Base-by-base conservation (phyloP, 2,113 vertebrate species). In the Vireo altiloquus region DNA sequence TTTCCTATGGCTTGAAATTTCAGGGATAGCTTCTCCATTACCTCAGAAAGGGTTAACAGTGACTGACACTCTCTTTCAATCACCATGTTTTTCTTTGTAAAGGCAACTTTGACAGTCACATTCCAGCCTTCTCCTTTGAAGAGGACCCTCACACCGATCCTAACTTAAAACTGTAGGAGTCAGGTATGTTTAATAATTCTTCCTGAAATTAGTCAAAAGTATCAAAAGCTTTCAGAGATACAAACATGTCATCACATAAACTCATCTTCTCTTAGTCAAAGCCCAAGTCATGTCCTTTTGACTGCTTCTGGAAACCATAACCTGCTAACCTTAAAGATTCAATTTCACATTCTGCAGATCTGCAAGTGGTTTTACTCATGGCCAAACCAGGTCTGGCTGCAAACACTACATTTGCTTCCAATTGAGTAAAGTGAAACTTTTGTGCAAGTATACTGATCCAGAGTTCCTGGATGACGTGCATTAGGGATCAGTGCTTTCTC, bases 371-470 rank as follows among this genome's bases (percentile, higher is more conserved):
- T 94, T 71, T n/a, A 75, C 35, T 87, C 46, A 28, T 57, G 56
- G 76, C 82, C 76, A 93, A 78, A 74, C 15, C 79, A 83, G 71
- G 53, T 65, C 90, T 95, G 85, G 93, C 93, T 93, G 85, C 40
- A 95, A 86, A 82, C 25, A 39, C 27, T 60, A 33, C 85, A 78
- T 96, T 93, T 92, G 72, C 64, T 96, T 92, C 79, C 94, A 96
- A 79, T 1, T 53, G 60, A 75, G 79, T 75, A 75, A 94, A 96
- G 74, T 80, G 61, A 88, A 92, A 90, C 79, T 82, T 90, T 82
- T 83, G 59, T 63, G n/a, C 47, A 78, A 90, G 44, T 37, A 86
- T 59, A 40, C 56, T 93, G 9, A 2, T 64, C 40, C 35, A 31
- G 75, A 90, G 79, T 68, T 95, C 82, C 82, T 90, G 88, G 83